phyloP scores from a whole-genome alignment of 2,797 vertebrate genomes.

The Merluccius polli region DNA sequence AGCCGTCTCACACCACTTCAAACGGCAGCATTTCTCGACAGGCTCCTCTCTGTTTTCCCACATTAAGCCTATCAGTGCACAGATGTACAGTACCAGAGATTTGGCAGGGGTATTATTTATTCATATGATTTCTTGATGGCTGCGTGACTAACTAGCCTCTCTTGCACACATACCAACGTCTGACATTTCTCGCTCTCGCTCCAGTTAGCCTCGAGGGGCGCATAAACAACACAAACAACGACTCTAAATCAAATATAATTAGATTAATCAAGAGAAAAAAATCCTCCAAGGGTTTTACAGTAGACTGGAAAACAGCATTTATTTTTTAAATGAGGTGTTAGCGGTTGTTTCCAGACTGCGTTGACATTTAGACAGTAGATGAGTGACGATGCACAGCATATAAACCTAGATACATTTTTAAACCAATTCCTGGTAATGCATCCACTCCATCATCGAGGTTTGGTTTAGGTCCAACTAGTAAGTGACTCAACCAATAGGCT shows the following conservation, averaged over 20 bases:
- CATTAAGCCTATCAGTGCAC: constrained; percentile 35
- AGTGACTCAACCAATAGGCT: neutral
- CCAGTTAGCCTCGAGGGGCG: neutral
- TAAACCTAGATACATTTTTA: neutral
- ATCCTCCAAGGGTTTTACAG: neutral
- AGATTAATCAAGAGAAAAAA: neutral
- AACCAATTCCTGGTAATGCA: neutral
- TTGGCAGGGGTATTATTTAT: constrained; percentile 40
- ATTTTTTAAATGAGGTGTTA: neutral
- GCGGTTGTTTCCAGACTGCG: neutral
- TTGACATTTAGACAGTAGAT: neutral
- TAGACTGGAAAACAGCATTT: neutral
- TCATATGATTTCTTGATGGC: constrained; percentile 30
- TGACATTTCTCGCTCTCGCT: neutral
- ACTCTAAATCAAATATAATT: neutral
- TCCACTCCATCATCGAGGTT: too few relatives aligned
- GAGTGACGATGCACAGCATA: neutral
- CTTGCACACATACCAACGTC: neutral
- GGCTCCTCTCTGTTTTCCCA: constrained; percentile 25
- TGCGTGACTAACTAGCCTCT: neutral
- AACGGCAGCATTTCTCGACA: constrained; percentile 28
- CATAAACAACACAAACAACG: neutral
- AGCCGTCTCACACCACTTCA: constrained; percentile 46
- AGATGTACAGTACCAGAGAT: constrained; percentile 26
- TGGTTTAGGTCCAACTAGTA: neutral